Evolutionary conservation across 2,113 vertebrate genomes (phyloP).

Genomic region (Myotis davidii): DNA sequence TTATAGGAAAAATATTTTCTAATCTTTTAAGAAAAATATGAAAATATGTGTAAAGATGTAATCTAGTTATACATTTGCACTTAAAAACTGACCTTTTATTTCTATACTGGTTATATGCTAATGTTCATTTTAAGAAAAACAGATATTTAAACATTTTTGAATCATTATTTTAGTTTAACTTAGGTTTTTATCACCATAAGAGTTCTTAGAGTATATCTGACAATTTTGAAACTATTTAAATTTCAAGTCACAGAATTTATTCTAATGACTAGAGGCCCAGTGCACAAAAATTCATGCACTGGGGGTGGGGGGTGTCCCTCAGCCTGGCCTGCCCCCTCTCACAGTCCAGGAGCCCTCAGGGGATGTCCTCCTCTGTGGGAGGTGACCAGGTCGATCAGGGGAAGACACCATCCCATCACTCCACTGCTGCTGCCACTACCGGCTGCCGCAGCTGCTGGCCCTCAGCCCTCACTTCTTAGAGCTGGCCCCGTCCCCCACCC

Average conservation of each 20-base stretch:
- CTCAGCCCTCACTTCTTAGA: too few relatives aligned
- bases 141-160: background rate
- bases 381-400: too few relatives aligned
- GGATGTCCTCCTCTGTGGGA: too few relatives aligned
- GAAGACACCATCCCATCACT: too few relatives aligned
- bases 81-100: background rate
- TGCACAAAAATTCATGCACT: too few relatives aligned
- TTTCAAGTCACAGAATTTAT: background rate
- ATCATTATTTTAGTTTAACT: background rate
- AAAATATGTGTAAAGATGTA: background rate
- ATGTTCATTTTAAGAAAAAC: conserved; percentile 37
- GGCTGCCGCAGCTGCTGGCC: too few relatives aligned
- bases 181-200: background rate
- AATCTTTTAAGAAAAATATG: conserved; percentile 17
- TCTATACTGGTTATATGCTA: background rate
- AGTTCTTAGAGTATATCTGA: background rate
- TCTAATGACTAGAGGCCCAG: too few relatives aligned
- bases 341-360: too few relatives aligned
- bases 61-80: background rate
- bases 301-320: too few relatives aligned
- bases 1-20: conserved; percentile 46
- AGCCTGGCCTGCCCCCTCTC: too few relatives aligned
- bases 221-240: conserved; percentile 10
- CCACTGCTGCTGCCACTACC: too few relatives aligned
- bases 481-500: too few relatives aligned